phyloP scores from a whole-genome alignment of 92 coral and sea anemone species.

The Actinostola sp. region DNA sequence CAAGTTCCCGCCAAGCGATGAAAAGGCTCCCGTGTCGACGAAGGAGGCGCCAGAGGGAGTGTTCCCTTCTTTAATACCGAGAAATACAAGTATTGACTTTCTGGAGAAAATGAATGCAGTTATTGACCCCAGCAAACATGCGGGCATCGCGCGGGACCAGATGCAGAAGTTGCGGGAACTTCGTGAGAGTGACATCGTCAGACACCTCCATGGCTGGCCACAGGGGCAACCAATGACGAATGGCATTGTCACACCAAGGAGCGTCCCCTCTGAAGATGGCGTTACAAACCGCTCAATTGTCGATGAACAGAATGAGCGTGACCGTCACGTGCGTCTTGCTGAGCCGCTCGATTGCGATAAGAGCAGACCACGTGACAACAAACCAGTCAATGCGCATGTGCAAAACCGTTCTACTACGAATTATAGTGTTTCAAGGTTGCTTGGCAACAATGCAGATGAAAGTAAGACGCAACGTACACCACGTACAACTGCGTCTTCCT shows the following conservation, averaged over 20 bases:
- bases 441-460: slow-evolving; percentile 60
- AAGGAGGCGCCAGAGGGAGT: neutral
- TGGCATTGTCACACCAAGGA: slow-evolving; percentile 29
- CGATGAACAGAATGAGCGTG: slow-evolving; percentile 18
- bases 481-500: slow-evolving; percentile 44
- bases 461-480: slow-evolving; percentile 31
- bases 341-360: slow-evolving; percentile 12
- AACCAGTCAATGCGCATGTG: neutral
- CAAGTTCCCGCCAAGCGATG: neutral
- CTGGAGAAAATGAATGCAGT: slow-evolving; percentile 15
- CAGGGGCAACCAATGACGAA: slow-evolving; percentile 26
- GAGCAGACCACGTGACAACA: slow-evolving; percentile 6
- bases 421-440: slow-evolving; percentile 80
- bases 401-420: slow-evolving; percentile 45
- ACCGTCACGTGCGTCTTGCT: slow-evolving; percentile 24
- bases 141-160: slow-evolving; percentile 40
- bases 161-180: slow-evolving; percentile 45
- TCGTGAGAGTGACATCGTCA: slow-evolving; percentile 37
- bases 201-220: slow-evolving; percentile 56
- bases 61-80: neutral
- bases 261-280: neutral
- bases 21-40: neutral
- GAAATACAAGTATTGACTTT: slow-evolving; percentile 12
- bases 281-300: slow-evolving; percentile 16
- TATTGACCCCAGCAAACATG: neutral